A percentile compares a stretch with the other conserved stretches of the same genome.
Conservation (phyloP, 2,113 vertebrate species). For the Onychostoma macrolepis region DNA sequence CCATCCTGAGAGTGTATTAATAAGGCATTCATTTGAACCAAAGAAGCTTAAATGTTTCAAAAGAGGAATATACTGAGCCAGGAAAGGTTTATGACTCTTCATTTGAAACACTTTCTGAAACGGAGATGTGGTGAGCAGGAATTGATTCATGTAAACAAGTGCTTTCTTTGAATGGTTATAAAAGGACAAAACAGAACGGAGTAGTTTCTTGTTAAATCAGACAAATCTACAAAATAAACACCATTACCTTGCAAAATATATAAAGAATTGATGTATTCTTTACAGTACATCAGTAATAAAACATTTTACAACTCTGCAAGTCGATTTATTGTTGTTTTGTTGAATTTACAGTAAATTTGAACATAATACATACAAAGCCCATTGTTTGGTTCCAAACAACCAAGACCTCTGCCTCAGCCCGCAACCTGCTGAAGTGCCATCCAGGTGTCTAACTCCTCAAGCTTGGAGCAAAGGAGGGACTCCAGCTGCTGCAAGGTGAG, state of each 20-base stretch:
- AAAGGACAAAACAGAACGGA: not conserved
- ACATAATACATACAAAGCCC: not conserved
- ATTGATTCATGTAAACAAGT: slow-evolving; percentile 32
- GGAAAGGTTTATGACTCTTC: not conserved
- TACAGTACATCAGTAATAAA: slow-evolving; percentile 9
- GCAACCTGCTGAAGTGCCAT: slow-evolving; percentile 61
- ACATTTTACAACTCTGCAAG: not conserved
- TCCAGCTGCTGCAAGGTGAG: slow-evolving; percentile 76
- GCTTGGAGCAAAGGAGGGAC: slow-evolving; percentile 76
- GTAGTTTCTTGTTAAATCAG: not conserved
- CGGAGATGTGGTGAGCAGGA: not conserved
- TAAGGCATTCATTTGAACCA: slow-evolving; percentile 3
- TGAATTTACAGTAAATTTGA: not conserved
- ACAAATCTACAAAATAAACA: not conserved
- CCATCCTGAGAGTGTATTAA: not conserved
- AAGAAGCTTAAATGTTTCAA: slow-evolving; percentile 3
- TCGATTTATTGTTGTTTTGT: slow-evolving; percentile 6
- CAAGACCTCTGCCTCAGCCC: slow-evolving; percentile 49
- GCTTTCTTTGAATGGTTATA: not conserved
- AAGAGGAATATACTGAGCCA: not conserved
- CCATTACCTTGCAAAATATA: slow-evolving; percentile 4
- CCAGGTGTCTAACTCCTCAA: slow-evolving; percentile 73
- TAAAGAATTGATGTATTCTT: not conserved
- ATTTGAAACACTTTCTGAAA: not conserved
- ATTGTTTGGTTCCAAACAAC: not conserved